Conservation (phyloP, 1,140 invertebrate genomes). For the Drosophila ogumai region DNA sequence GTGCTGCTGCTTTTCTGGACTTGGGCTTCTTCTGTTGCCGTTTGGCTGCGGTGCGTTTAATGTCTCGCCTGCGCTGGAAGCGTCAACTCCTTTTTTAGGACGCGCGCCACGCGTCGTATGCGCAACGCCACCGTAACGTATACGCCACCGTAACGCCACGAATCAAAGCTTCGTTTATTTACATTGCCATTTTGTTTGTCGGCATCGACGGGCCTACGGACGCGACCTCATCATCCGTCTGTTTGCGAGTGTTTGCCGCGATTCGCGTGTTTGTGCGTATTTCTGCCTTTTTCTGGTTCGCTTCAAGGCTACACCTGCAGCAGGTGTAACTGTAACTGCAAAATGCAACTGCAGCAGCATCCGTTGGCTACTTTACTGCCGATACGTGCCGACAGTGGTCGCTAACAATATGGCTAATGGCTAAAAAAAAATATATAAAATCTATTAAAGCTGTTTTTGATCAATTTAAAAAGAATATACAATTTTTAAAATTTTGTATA, state of each 20-base stretch:
- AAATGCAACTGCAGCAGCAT: constrained; percentile 27
- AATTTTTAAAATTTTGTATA: too few species aligned
- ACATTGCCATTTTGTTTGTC: constrained; percentile 36
- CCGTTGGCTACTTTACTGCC: constrained; percentile 41
- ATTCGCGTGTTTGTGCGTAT: constrained; percentile 9
- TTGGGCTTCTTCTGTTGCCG: constrained; percentile 74
- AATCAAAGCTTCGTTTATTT: constrained; percentile 20
- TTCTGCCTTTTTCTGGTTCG: constrained; percentile 9
- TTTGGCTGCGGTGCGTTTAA: constrained; percentile 77
- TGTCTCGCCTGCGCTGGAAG: constrained; percentile 76
- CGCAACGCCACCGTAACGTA: constrained; percentile 35
- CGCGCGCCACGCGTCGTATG: constrained; percentile 60
- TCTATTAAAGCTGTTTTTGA: background rate
- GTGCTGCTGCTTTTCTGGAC: constrained; percentile 18
- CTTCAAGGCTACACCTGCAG: constrained; percentile 70
- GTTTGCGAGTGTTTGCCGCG: constrained; percentile 14
- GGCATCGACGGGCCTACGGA: constrained; percentile 24
- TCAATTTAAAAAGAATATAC: too few species aligned
- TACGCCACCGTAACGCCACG: constrained; percentile 22
- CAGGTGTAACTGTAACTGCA: constrained; percentile 40
- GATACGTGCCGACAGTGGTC: constrained; percentile 17
- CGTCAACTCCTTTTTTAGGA: constrained; percentile 68
- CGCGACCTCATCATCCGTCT: constrained; percentile 5
- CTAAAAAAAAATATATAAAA: background rate
- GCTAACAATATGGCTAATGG: constrained; percentile 3